Conservation (phyloP, 2,113 vertebrate genomes). For the Hirundichthys speculiger region DNA sequence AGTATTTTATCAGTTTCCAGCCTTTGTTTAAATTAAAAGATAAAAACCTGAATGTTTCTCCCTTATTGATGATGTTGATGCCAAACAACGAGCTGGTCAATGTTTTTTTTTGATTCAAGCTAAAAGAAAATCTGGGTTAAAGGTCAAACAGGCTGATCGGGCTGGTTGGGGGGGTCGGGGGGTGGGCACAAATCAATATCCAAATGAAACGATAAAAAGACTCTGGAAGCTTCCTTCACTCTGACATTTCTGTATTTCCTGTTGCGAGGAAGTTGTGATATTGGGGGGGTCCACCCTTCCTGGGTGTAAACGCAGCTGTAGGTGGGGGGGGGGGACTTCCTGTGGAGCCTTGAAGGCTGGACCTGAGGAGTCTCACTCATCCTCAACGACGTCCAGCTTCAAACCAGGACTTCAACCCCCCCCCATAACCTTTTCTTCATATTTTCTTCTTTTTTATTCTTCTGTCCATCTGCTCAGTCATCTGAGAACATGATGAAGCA, state of each 20-base stretch:
- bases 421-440: slow-evolving; percentile 49
- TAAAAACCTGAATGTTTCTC: too few species aligned
- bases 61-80: too few species aligned
- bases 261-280: slow-evolving; percentile 61
- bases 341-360: slow-evolving; percentile 66
- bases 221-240: slow-evolving; percentile 46
- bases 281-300: slow-evolving; percentile 40
- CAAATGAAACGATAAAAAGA: slow-evolving; percentile 45
- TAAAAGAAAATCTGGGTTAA: slow-evolving; percentile 20
- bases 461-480: background rate
- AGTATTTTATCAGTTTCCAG: too few species aligned
- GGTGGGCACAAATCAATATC: slow-evolving; percentile 35
- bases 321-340: slow-evolving; percentile 63
- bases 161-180: slow-evolving; percentile 7
- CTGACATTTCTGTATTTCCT: slow-evolving; percentile 65
- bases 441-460: slow-evolving; percentile 37
- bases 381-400: slow-evolving; percentile 83
- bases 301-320: slow-evolving; percentile 40
- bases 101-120: slow-evolving; percentile 6
- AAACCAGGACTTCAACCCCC: slow-evolving; percentile 76
- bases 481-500: too few species aligned
- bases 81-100: background rate
- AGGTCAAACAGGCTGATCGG: slow-evolving; percentile 20
- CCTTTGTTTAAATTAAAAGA: too few species aligned
- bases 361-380: slow-evolving; percentile 64